Percentiles rank a stretch among this genome's conserved stretches.
These are phyloP conservation scores for Alethe castanea DNA, from an alignment of 2,113 vertebrate species.

Conservation along the genomic window DNA sequence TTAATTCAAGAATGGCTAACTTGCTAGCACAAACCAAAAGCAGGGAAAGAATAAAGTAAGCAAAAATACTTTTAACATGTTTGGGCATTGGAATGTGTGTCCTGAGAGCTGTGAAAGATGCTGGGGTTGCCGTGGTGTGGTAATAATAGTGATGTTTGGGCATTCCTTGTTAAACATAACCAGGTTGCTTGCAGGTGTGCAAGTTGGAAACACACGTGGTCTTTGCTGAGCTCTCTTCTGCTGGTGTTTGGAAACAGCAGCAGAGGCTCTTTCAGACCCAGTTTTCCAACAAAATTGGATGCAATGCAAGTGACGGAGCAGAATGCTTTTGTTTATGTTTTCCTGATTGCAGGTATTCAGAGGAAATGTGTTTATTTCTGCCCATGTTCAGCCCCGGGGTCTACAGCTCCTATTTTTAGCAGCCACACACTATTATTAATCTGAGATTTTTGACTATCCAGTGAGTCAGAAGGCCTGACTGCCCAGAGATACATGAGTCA, in stretches of 20 bases:
- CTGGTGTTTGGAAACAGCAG: neutral
- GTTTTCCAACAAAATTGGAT: neutral
- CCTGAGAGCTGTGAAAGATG: neutral
- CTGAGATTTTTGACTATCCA: constrained; percentile 60
- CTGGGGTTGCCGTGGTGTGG: neutral
- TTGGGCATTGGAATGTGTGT: neutral
- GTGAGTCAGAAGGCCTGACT: constrained; percentile 76
- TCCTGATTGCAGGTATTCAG: neutral
- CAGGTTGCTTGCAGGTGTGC: neutral
- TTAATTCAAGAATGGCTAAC: neutral
- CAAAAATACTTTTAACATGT: fast-evolving
- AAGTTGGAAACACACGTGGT: fast-evolving
- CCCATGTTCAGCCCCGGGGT: constrained; percentile 18
- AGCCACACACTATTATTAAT: constrained; percentile 61
- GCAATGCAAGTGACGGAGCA: neutral
- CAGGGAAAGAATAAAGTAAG: neutral
- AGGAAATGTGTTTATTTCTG: constrained; percentile 45
- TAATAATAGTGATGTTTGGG: neutral
- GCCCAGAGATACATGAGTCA: constrained; percentile 71
- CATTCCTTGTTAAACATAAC: neutral
- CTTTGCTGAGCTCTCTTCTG: neutral
- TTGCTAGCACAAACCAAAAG: neutral
- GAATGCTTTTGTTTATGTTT: neutral
- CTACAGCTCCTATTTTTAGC: constrained; percentile 67
- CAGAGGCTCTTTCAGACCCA: neutral